These are phyloP conservation scores for Chloroceryle aenea DNA, from an alignment of 2,113 vertebrate species.

Conservation along the genomic window DNA sequence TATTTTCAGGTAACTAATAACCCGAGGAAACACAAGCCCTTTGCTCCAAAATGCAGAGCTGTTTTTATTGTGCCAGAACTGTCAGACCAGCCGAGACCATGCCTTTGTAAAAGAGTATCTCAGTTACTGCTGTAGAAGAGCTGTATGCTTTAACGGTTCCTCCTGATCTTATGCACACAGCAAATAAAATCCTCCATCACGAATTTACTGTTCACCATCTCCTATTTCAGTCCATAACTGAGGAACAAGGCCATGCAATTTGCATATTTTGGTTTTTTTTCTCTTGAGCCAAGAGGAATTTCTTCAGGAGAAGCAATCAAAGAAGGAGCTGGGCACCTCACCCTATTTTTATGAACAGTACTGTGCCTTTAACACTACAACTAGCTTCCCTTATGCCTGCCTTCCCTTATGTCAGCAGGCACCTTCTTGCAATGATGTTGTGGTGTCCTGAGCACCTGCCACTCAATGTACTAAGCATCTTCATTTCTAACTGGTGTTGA, in stretches of 20 bases:
- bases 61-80: neutral
- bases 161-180: neutral
- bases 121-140: neutral
- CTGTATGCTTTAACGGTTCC: neutral
- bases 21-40: neutral
- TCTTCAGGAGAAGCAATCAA: neutral
- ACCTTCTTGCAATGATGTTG: neutral
- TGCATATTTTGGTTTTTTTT: neutral
- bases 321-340: neutral
- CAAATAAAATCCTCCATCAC: neutral
- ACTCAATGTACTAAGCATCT: neutral
- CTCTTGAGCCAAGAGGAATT: neutral
- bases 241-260: neutral
- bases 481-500: neutral
- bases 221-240: neutral
- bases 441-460: neutral
- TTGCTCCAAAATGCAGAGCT: neutral
- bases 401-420: neutral
- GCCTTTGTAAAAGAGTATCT: neutral
- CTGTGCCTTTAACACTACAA: neutral
- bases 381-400: neutral
- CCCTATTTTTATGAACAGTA: neutral
- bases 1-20: slow-evolving; percentile 22
- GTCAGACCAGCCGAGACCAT: neutral
- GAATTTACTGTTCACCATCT: neutral